Base-by-base conservation (phyloP, 1,140 invertebrate species). In the Pinna nobilis region DNA sequence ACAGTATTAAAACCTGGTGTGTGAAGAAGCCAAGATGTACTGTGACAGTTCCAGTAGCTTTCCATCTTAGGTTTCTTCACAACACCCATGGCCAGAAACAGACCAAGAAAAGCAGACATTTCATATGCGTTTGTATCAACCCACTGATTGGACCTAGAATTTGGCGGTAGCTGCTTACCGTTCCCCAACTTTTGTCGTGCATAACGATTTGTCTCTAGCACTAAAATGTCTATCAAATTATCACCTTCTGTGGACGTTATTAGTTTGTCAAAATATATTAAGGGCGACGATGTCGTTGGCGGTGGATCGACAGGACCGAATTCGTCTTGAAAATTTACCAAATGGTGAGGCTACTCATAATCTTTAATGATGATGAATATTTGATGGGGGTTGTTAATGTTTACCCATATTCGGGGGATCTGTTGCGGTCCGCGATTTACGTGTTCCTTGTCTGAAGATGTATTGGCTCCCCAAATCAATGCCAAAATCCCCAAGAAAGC, bases 11-110 rank as follows among this genome's bases (percentile, higher is more conserved):
- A 66, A 20, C 15, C 6, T 32, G 60, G 41, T 47, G 60, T 47
- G 30, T 63, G 11, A 44, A 9, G 4, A 11, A 63, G 15, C 60
- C 60, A 63, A 1, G 60, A 18, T 23, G 30, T 44, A 28, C 20
- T 4, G 32, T 5, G 20, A 13, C 13, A 18, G n/a, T 28, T 63
- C 60, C 60, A 63, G 23, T 63, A 63, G 1, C 18, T 13, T 30
- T 51, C 28, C 9, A 51, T 35, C 13, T 11, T 66, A 13, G 63
- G 39, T 28, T 66, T 66, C 11, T 25, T 33, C 11, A 66, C 18
- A 44, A 63, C 13, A 23, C 60, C 60, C 47, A 66, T 66, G 3
- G n/a, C 20, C 25, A 66, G 33, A 1, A 7, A 50, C 37, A 66
- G 2, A 9, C 63, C 47, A 30, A 50, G 3, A 35, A 66, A 66